phyloP scores from a whole-genome alignment of 1,140 invertebrate genomes.

The Halyomorpha halys region DNA sequence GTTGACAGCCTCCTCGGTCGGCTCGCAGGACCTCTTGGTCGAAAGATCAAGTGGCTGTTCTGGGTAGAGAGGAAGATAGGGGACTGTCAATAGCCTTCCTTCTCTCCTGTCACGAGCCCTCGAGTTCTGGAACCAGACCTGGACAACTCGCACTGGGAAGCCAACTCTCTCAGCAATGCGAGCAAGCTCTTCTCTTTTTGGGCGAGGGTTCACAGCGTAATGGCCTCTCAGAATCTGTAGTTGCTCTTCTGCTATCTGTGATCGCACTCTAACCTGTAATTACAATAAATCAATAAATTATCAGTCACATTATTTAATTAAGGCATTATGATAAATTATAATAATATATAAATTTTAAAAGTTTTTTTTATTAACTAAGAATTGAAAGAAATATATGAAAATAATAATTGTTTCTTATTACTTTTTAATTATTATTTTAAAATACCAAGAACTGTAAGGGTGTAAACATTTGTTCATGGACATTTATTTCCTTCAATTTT shows the following conservation, averaged over 20 bases:
- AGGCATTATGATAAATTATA: no score
- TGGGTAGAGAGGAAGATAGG: slow-evolving; percentile 34
- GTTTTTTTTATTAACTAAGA: no score
- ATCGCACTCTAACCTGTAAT: slow-evolving; percentile 58
- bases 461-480: no score
- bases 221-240: slow-evolving; percentile 75
- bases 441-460: no score
- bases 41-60: slow-evolving; percentile 76
- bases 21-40: slow-evolving; percentile 54
- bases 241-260: slow-evolving; percentile 88
- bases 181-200: slow-evolving; percentile 84
- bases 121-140: slow-evolving; percentile 98
- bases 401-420: no score
- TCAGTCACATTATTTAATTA: no score
- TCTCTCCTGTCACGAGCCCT: slow-evolving; percentile 79
- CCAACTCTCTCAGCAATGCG: slow-evolving; percentile 81
- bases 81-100: slow-evolving; percentile 47
- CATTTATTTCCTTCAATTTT: no score
- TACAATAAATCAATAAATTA: no score
- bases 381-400: no score
- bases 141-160: slow-evolving; percentile 85
- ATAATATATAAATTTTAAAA: no score
- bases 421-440: no score
- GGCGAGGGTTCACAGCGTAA: slow-evolving; percentile 80
- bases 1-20: slow-evolving; percentile 31